A percentile compares a stretch with the other conserved stretches of the same genome.
Conservation (phyloP, 2,888 invertebrate species). For the Rhagophthalmus giganteus region DNA sequence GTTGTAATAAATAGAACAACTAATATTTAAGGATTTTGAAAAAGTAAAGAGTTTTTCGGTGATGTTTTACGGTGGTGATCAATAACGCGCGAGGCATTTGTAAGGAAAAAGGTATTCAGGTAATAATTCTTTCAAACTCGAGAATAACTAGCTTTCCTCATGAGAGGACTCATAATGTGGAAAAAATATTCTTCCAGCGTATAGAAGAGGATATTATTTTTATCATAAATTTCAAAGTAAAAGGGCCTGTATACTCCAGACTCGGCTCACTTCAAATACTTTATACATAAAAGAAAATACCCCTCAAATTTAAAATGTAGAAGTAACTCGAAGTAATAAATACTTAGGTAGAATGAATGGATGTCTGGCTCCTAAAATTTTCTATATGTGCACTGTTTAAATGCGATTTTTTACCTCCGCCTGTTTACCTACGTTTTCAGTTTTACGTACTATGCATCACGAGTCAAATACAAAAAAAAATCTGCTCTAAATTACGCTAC, state of each 20-base stretch:
- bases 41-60: constrained; percentile 2
- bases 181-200: constrained; percentile 31
- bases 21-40: background rate
- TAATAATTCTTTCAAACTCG: constrained; percentile 29
- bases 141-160: constrained; percentile 30
- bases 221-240: constrained; percentile 30
- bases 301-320: constrained; percentile 27
- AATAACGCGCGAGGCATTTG: constrained; percentile 19
- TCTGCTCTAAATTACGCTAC: too few relatives aligned
- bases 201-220: constrained; percentile 31
- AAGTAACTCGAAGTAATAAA: constrained; percentile 17
- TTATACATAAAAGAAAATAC: constrained; percentile 26
- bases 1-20: background rate
- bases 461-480: too few relatives aligned
- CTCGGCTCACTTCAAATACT: constrained; percentile 23
- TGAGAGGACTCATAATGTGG: constrained; percentile 31
- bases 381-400: too few relatives aligned
- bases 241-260: constrained; percentile 19
- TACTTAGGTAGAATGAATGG: constrained; percentile 1
- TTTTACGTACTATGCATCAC: too few relatives aligned
- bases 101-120: constrained; percentile 24
- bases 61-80: constrained; percentile 14
- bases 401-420: too few relatives aligned
- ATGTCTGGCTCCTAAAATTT: too few relatives aligned
- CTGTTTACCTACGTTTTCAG: too few relatives aligned